Conservation (phyloP, 2,888 invertebrate genomes). For the Nowickia ferox region DNA sequence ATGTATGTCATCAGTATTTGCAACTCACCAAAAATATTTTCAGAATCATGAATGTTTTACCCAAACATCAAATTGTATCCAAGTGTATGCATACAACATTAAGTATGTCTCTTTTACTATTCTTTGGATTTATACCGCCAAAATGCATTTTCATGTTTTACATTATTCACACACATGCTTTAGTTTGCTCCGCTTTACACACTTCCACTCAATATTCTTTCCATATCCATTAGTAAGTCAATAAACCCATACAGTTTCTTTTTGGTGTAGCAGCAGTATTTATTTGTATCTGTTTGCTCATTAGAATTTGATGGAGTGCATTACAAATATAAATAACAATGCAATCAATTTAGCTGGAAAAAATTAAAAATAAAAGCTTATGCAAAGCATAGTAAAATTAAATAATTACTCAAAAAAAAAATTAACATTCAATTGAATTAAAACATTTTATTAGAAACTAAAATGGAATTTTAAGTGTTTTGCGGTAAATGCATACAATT, state of each 20-base stretch:
- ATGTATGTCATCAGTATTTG: too few species aligned
- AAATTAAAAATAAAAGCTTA: conserved; percentile 1
- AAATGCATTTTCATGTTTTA: conserved; percentile 75
- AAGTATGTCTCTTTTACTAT: conserved; percentile 62
- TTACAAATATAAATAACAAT: conserved; percentile 62
- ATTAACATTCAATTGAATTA: conserved; percentile 23
- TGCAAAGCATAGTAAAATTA: conserved; percentile 6
- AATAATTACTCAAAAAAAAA: conserved; percentile 12
- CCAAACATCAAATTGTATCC: conserved; percentile 32
- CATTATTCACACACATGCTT: conserved; percentile 42
- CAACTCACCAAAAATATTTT: background rate
- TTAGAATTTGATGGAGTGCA: conserved; percentile 41
- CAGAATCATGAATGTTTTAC: conserved; percentile 11
- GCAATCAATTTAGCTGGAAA: conserved; percentile 43
- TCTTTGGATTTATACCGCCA: conserved; percentile 71
- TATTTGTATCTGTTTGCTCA: conserved; percentile 34
- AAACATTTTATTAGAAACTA: conserved; percentile 52
- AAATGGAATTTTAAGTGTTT: conserved; percentile 73
- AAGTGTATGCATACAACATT: conserved; percentile 2
- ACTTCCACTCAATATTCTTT: background rate
- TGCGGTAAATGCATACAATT: conserved; percentile 63
- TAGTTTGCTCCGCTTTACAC: background rate
- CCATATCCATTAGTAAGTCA: background rate
- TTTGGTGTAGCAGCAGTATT: conserved; percentile 18
- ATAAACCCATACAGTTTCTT: conserved; percentile 14